These are phyloP conservation scores for Anabas testudineus DNA, from an alignment of 2,797 vertebrate genomes.

Conservation along the genomic window DNA sequence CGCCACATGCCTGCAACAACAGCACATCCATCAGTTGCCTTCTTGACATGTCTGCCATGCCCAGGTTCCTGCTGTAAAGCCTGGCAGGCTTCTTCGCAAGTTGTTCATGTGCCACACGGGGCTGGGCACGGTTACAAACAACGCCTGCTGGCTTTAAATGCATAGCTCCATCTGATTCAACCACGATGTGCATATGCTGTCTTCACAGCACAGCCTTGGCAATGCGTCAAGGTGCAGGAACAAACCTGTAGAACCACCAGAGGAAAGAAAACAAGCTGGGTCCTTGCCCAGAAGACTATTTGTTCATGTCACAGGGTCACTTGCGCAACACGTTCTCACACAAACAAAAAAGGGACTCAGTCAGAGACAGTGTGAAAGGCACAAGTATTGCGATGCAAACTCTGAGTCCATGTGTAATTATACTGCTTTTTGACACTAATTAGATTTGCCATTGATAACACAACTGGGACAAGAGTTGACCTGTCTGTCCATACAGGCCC, in stretches of 20 bases:
- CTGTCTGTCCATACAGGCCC: slow-evolving; percentile 6
- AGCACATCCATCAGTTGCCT: slow-evolving; percentile 57
- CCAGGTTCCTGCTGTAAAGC: slow-evolving; percentile 32
- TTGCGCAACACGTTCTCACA: slow-evolving; percentile 41
- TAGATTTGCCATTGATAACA: slow-evolving; percentile 62
- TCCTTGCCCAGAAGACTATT: slow-evolving; percentile 54
- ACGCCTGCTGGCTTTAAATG: slow-evolving; percentile 38
- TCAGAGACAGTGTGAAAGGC: slow-evolving; percentile 20
- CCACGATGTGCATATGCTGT: slow-evolving; percentile 25
- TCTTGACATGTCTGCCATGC: slow-evolving; percentile 32
- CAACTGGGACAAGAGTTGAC: slow-evolving; percentile 54
- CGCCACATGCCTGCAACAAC: slow-evolving; percentile 51
- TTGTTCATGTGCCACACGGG: slow-evolving; percentile 43
- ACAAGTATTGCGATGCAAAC: slow-evolving; percentile 48
- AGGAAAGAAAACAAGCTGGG: slow-evolving; percentile 47
- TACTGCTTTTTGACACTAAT: slow-evolving; percentile 74
- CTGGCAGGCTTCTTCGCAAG: slow-evolving; percentile 35
- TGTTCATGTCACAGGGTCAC: slow-evolving; percentile 62
- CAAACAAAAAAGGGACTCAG: slow-evolving; percentile 7
- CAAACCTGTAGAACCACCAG: slow-evolving; percentile 47
- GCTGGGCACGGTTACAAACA: slow-evolving; percentile 41
- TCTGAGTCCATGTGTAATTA: slow-evolving; percentile 69
- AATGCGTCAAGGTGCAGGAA: slow-evolving; percentile 30
- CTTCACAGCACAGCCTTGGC: slow-evolving; percentile 48
- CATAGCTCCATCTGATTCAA: slow-evolving; percentile 25